These are phyloP conservation scores for Zosterops japonicus DNA, from an alignment of 2,113 vertebrate species.

Conservation along the genomic window DNA sequence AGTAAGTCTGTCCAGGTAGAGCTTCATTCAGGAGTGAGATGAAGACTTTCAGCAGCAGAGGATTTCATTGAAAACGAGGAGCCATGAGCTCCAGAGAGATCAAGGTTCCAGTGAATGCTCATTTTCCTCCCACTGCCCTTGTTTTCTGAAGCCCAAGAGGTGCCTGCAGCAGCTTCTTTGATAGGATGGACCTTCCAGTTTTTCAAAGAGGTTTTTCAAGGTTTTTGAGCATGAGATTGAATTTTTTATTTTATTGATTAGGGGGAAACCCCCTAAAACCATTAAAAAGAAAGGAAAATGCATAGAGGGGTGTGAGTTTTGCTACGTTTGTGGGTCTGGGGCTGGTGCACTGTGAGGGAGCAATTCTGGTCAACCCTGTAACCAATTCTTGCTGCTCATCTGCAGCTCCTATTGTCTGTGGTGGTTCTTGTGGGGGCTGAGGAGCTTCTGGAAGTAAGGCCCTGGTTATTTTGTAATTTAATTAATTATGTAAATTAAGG, in stretches of 20 bases:
- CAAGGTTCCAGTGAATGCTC: neutral
- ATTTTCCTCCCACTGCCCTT: neutral
- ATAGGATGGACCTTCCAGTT: neutral
- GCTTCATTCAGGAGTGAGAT: neutral
- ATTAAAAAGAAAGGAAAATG: neutral
- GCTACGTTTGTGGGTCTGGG: neutral
- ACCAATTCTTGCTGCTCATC: neutral
- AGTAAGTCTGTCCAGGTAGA: neutral
- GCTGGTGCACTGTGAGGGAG: neutral
- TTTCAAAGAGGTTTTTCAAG: neutral
- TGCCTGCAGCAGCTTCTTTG: neutral
- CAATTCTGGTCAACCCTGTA: neutral
- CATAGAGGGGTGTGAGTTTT: neutral
- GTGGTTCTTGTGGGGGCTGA: neutral
- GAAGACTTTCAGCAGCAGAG: neutral
- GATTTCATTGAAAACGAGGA: neutral
- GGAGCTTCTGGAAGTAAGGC: neutral
- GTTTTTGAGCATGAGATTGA: neutral
- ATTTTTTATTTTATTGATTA: neutral
- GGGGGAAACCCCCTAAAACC: rapidly evolving
- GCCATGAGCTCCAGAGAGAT: neutral
- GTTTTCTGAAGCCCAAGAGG: neutral
- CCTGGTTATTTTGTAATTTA: neutral
- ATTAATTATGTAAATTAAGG: neutral
- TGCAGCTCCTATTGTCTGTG: neutral